Evolutionary conservation across 1,140 invertebrate genomes (phyloP), one percentile per base, ranked within the genome.

Genomic region (Berghia stephanieae): DNA sequence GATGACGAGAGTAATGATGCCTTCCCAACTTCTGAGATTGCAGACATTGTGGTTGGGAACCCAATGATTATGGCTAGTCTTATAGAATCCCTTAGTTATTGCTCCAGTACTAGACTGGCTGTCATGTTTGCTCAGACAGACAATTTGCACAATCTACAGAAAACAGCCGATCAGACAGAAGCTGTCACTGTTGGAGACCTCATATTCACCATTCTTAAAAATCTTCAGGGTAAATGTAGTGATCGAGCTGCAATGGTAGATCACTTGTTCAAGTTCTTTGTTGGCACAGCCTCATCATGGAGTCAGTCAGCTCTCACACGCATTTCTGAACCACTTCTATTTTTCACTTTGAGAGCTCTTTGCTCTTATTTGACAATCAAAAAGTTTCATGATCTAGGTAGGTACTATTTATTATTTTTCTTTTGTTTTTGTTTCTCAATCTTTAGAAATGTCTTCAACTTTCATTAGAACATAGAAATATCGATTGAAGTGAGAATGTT

Each of bases 141-240:
- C 55, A 44, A 82, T 60, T 81, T 87, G 52, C 78, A 78, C 34
- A 79, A 77, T 67, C 79, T 83, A 77, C 83, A 86, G 68, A 87
- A 89, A 16, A 67, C 57, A 6, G 57, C 38, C n/a, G 81, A 83
- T n/a, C 81, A 87, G 69, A 80, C 82, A 31, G 80, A 82, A 42
- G 91, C 93, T 1, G 88, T 92, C 24, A 94, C 94, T 0, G 93
- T 96, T 55, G 93, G 94, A 1, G 95, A 96, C 86, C 94, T 94
- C 10, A 93, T 96, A 2, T 96, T 95, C 81, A 93, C 94, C 86
- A 91, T 97, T 68, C 91, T 97, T 21, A 91, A 93, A 1, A 93
- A 93, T 0, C 89, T 96, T 31, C 93, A 93, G 16, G 90, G 92
- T 44, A 93, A 94, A 94, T 78, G 76, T 40, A 71, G 52, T 63